Conservation (phyloP, 1,140 invertebrate genomes). For the Megalonaias nervosa region DNA sequence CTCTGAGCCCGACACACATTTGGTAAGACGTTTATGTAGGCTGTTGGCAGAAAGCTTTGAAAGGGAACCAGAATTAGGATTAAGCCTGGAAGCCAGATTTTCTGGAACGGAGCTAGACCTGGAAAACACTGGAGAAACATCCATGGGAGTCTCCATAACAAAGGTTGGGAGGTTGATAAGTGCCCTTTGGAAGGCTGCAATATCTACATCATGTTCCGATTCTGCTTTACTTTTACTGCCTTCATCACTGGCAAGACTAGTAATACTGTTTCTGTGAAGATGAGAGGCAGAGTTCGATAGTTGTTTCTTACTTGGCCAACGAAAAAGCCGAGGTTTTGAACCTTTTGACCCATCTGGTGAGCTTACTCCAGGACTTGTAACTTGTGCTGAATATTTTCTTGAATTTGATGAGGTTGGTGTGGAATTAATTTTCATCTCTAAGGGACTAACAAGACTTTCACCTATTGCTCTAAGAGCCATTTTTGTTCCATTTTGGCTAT, state of each 20-base stretch:
- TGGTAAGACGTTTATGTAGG: constrained; percentile 25
- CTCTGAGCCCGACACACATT: constrained; percentile 37
- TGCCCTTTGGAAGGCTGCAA: constrained; percentile 67
- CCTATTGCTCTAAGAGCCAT: constrained; percentile 63
- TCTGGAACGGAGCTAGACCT: constrained; percentile 69
- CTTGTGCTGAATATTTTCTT: constrained; percentile 39
- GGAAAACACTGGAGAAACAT: constrained; percentile 65
- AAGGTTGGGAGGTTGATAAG: constrained; percentile 71
- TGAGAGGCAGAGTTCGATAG: constrained; percentile 54
- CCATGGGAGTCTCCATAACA: constrained; percentile 67
- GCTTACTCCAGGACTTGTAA: constrained; percentile 4
- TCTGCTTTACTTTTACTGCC: constrained; percentile 29
- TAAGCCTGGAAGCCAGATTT: constrained; percentile 53
- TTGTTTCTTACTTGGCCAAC: constrained; percentile 64
- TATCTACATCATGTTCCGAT: constrained; percentile 58
- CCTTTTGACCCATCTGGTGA: constrained; percentile 4
- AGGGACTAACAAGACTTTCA: constrained; percentile 66
- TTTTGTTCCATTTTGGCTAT: constrained; percentile 59
- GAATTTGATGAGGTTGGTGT: constrained; percentile 33
- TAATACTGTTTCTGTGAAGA: no score
- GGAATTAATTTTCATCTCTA: constrained; percentile 56
- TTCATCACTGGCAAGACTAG: neutral
- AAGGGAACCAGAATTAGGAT: constrained; percentile 40
- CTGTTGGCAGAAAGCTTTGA: constrained; percentile 40
- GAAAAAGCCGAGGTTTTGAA: constrained; percentile 49